phyloP scores from a whole-genome alignment of 2,113 vertebrate species.

The Nannospalax galili region DNA sequence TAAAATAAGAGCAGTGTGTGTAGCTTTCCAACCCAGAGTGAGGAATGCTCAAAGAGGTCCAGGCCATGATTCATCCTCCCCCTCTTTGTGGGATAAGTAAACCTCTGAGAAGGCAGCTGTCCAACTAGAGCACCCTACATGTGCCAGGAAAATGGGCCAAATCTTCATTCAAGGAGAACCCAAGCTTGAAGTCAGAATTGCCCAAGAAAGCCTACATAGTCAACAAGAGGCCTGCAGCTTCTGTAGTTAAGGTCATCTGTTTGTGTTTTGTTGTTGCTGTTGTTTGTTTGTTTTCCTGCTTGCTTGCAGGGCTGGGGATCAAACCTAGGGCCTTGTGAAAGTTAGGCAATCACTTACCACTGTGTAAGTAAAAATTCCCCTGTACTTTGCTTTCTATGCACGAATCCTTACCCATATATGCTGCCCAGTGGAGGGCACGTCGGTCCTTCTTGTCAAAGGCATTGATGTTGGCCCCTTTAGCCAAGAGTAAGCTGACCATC shows the following conservation, averaged over 20 bases:
- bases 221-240: not conserved
- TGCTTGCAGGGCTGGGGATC: not conserved
- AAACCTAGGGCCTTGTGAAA: not conserved
- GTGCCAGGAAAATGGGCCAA: not conserved
- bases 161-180: not conserved
- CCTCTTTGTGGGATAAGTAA: not conserved
- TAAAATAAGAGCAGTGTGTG: not conserved
- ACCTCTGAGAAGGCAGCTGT: not conserved
- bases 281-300: not conserved
- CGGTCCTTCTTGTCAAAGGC: slow-evolving; percentile 99
- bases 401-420: slow-evolving; percentile 93
- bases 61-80: slow-evolving; percentile 15
- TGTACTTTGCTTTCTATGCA: not conserved
- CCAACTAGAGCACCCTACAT: not conserved
- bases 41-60: not conserved
- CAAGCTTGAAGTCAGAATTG: not conserved
- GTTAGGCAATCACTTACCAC: not conserved
- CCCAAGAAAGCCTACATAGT: not conserved
- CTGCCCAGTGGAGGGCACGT: slow-evolving; percentile 97
- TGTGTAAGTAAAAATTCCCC: not conserved
- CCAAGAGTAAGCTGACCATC: slow-evolving; percentile 97
- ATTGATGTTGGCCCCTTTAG: slow-evolving; percentile 98
- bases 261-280: not conserved
- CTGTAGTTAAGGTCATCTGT: not conserved
- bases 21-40: not conserved